phyloP scores from a whole-genome alignment of 2,113 vertebrate genomes.

The Ardeotis arabs region DNA sequence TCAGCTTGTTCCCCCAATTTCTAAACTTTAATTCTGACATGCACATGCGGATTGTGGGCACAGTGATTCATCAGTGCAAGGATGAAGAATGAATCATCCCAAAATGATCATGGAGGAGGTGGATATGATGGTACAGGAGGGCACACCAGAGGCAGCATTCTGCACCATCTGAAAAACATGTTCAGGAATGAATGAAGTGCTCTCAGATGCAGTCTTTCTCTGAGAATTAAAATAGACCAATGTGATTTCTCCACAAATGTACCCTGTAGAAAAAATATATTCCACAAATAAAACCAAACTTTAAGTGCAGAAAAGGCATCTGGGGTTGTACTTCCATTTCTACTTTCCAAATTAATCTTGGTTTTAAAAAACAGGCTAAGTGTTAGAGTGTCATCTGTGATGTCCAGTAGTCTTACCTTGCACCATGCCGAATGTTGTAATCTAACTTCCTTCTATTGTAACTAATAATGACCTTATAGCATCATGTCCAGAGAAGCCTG shows the following conservation, averaged over 20 bases:
- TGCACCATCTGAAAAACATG: not conserved
- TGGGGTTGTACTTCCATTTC: not conserved
- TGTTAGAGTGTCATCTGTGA: not conserved
- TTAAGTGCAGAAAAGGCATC: not conserved
- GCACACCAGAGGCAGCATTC: not conserved
- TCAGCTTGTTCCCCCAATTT: not conserved
- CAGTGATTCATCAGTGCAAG: slow-evolving; percentile 9
- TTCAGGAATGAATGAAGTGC: not conserved
- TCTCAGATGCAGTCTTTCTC: not conserved
- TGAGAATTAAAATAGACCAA: not conserved
- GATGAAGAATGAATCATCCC: slow-evolving; percentile 38
- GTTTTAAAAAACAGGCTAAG: not conserved
- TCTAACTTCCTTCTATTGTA: not conserved
- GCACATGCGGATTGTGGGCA: slow-evolving; percentile 47
- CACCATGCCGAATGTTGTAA: not conserved
- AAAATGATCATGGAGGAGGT: slow-evolving; percentile 50
- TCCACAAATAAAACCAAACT: not conserved
- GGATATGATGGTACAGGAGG: not conserved
- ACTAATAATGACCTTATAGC: not conserved
- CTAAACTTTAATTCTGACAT: slow-evolving; percentile 1
- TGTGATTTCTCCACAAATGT: not conserved
- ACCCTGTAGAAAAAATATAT: not conserved
- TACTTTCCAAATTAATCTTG: not conserved
- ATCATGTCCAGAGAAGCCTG: not conserved
- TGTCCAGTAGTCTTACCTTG: not conserved